Conservation (phyloP, 2,888 invertebrate species). For the Carterocephalus palaemon region DNA sequence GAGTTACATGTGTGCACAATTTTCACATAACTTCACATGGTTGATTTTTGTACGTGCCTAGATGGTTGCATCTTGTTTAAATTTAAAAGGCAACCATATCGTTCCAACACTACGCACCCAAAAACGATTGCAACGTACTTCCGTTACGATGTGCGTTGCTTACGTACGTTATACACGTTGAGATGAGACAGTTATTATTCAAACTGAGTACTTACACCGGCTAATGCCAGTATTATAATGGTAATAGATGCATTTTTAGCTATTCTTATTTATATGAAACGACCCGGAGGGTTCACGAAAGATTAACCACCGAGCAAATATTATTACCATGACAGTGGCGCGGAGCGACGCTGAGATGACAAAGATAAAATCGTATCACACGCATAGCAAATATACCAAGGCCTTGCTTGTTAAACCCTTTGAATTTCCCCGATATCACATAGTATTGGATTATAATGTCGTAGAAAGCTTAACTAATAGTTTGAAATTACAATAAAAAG, state of each 20-base stretch:
- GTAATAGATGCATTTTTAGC: slow-evolving; percentile 67
- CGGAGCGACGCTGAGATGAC: slow-evolving; percentile 10
- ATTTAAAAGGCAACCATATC: no score
- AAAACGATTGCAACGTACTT: no score
- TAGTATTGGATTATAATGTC: slow-evolving; percentile 10
- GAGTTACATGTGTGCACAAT: no score
- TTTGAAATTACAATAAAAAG: no score
- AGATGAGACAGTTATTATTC: slow-evolving; percentile 2
- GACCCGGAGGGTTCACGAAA: slow-evolving; percentile 65
- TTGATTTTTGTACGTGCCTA: no score
- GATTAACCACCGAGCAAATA: slow-evolving; percentile 63
- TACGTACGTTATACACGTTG: no score
- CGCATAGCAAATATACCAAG: slow-evolving; percentile 20
- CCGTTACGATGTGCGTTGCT: no score
- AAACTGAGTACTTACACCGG: slow-evolving; percentile 22
- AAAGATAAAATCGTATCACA: slow-evolving; percentile 20
- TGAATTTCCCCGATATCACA: background rate
- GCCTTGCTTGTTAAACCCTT: slow-evolving; percentile 6
- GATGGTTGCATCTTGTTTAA: no score
- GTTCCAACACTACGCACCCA: no score
- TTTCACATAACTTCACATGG: no score
- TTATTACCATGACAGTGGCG: slow-evolving; percentile 58
- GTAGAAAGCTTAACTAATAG: background rate
- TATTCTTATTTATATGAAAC: slow-evolving; percentile 66
- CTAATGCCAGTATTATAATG: slow-evolving; percentile 65